These are phyloP conservation scores for Oncopeltus fasciatus DNA, from an alignment of 1,140 invertebrate genomes.

Conservation along the genomic window DNA sequence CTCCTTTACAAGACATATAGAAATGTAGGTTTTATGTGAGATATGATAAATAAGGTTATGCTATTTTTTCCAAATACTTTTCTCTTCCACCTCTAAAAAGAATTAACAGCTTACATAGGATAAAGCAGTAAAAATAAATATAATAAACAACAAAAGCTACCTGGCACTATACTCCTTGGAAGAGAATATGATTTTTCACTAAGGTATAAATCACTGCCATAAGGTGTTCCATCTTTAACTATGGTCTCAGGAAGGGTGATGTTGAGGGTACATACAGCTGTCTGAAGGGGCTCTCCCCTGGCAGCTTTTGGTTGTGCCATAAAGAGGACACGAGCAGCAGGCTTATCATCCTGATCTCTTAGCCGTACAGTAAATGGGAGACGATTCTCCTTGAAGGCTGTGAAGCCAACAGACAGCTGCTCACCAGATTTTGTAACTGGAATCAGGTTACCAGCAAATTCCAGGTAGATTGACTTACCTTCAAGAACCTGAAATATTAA, in stretches of 20 bases:
- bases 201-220: conserved; percentile 54
- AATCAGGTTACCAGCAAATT: conserved; percentile 90
- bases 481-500: conserved; percentile 64
- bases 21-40: no score
- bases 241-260: conserved; percentile 68
- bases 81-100: no score
- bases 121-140: background rate
- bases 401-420: conserved; percentile 70
- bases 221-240: conserved; percentile 47
- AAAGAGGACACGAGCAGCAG: conserved; percentile 77
- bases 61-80: no score
- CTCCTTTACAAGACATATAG: no score
- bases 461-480: conserved; percentile 74
- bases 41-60: no score
- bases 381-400: conserved; percentile 89
- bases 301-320: conserved; percentile 78
- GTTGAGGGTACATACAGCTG: conserved; percentile 81
- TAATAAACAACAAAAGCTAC: conserved; percentile 24
- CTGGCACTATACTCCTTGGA: conserved; percentile 38
- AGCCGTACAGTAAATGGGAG: conserved; percentile 77
- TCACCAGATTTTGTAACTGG: conserved; percentile 88
- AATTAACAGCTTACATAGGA: background rate
- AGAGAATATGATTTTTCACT: conserved; percentile 51
- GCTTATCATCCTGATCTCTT: conserved; percentile 67
- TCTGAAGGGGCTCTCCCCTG: conserved; percentile 67